Percentiles rank a stretch among this genome's conserved stretches.
Evolutionary conservation across 1,140 invertebrate species (phyloP).

Genomic region (Nephila pilipes): DNA sequence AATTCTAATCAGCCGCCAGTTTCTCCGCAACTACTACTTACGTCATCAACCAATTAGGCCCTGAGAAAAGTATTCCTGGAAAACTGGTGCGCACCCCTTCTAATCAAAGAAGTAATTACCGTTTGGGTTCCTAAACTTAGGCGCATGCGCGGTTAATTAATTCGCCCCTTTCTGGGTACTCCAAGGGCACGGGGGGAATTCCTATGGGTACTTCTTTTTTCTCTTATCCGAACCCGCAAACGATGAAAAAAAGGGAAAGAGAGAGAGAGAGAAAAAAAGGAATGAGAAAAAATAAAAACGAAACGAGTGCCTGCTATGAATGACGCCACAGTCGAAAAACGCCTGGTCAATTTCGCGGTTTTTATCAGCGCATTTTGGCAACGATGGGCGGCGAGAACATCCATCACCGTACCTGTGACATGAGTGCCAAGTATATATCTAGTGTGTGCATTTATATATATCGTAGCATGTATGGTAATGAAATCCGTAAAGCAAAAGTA

Average conservation of each 20-base stretch:
- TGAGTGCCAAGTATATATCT: constrained; percentile 21
- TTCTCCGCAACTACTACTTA: not conserved
- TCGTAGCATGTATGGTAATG: constrained; percentile 48
- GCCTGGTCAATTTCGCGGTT: constrained; percentile 50
- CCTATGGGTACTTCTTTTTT: not conserved
- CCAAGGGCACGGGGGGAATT: not conserved
- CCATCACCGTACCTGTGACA: constrained; percentile 51
- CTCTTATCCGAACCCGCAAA: not conserved
- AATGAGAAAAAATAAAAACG: not conserved
- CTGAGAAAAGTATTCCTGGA: not conserved
- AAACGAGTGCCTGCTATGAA: not conserved
- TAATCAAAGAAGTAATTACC: constrained; percentile 38
- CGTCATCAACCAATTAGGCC: constrained; percentile 12
- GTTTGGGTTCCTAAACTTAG: not conserved
- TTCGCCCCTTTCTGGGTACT: not conserved
- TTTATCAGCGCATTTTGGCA: constrained; percentile 32
- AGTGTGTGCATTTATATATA: not conserved
- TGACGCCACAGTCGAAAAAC: not conserved
- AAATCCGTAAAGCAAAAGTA: constrained; percentile 57
- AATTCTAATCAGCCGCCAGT: not conserved
- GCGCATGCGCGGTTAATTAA: constrained; percentile 23
- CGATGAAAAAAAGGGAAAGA: not conserved
- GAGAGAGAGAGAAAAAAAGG: not conserved
- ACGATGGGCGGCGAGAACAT: constrained; percentile 54
- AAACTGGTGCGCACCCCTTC: constrained; percentile 23